Evolutionary conservation across 2,797 vertebrate species (phyloP), one percentile per base, ranked within the genome.

Genomic region (Hapalemur alaotrensis): DNA sequence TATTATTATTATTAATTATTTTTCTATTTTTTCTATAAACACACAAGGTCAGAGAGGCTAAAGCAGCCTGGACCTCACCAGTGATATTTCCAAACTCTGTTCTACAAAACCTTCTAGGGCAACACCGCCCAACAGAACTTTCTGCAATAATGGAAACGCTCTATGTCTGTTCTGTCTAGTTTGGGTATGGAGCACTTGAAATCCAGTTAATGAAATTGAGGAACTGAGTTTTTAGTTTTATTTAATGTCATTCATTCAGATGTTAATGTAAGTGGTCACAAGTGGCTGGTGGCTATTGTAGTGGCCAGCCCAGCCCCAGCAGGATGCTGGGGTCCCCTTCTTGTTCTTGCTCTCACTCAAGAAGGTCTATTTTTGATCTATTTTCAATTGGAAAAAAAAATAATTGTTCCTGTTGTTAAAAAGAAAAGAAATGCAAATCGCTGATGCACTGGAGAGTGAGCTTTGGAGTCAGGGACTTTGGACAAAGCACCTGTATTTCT

Each of bases 301-400:
- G 15, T 1, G 5, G 35, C 69, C 0, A 14, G 15, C 8, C 59
- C 1, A 15, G 35, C 88, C 12, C 22, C 32, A 20, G 12, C 18
- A 18, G 43, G 25, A 59, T 9, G 54, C 18, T 63, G 30, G 32
- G 43, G 22, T 75, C 46, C 30, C 18, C 30, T 93, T 57, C 50
- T 84, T 63, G 5, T 12, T 78, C 50, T 84, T 32, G 54, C 22
- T 57, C 22, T 9, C 2, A 35, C n/a, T 30, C 63, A 3, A 22
- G 76, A 72, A 43, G 43, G 35, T 57, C 52, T 65, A 54, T 70
- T 54, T 89, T 89, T 82, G 59, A 82, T 82, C 23, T 88, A 43
- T 46, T 86, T 82, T 46, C 76, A 30, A 35, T 0, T 9, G 38
- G 35, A 65, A 84, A 91, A 81, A 89, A 81, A 87, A 92, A 75